Base-by-base conservation (phyloP, 2,888 invertebrate genomes). In the Pandemis cinnamomeana region DNA sequence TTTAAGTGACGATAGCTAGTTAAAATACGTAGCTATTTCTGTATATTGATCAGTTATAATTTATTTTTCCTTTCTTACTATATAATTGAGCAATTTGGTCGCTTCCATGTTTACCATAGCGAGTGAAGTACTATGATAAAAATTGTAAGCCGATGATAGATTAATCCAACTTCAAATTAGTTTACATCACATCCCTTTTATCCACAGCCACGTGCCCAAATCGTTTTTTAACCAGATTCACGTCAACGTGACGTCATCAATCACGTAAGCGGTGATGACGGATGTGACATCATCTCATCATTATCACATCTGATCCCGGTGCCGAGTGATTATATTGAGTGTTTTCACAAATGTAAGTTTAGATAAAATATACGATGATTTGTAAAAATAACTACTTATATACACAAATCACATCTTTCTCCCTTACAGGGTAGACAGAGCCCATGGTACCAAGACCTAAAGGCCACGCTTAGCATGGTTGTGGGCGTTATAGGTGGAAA, bases 201-300 rank as follows among this genome's bases (percentile, higher is more conserved):
- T 55, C 41, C 20, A 48, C 46, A 15, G 63, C 55, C 71, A 41
- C 41, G 60, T 42, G 44, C 55, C 44, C 3, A 36, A 36, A 67
- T 74, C 53, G 74, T 71, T 71, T 71, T 71, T 74, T 71, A 74
- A 71, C 66, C 53, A 15, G 62, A 71, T 71, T 61, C 61, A 58
- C 64, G 63, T 66, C 61, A 53, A 41, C 46, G 60, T 67, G 61
- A 62, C 66, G 71, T 74, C 71, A 71, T 74, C 71, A 60, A 74
- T 74, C 74, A 62, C n/a, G 13, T 36, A 36, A 36, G 27, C 6
- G 20, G n/a, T 5, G 36, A 74, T 66, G 71, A 71, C 51, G 27
- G 71, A 60, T 67, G 55, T 62, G 62, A 8, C 44, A n/a, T 27
- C 58, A 58, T 11, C 27, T 13, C 51, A 27, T 58, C 27, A 58